Evolutionary conservation across 2,797 vertebrate genomes (phyloP), one percentile per base, ranked within the genome.

Genomic region (Falco concolor): DNA sequence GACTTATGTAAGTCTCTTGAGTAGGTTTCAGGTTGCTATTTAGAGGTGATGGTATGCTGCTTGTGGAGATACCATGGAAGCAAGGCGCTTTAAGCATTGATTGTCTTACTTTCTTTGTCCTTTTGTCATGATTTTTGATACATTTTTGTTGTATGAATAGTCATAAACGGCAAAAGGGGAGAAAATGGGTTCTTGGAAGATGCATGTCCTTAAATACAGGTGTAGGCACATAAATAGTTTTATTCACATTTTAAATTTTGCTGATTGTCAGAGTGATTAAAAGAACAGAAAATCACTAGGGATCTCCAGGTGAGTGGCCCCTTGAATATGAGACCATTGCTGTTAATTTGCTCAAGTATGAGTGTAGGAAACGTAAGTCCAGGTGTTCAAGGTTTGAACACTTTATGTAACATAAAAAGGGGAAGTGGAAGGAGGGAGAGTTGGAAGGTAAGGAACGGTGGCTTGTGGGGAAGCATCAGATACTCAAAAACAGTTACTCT

Each of bases 1-100:
- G 4, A 83, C 90, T 97, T 96, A 95, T 0, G 12, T 96, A 97
- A 96, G 86, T 72, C 73, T 93, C 84, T 89, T 95, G 90, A 96
- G 94, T 96, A 96, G 93, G 95, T 93, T 95, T 96, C 92, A 93
- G 69, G 75, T 95, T 97, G 90, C 96, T 96, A 93, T 96, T 96
- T 95, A 89, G 93, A 93, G 90, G 88, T 93, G 93, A 75, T 91
- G 91, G 92, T 90, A n/a, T 49, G 76, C 50, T 92, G 77, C 90
- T 92, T 64, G 57, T 84, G 82, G 70, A 92, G 82, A 78, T 83
- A 81, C 40, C 45, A 53, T 13, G 52, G 53, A 94, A 65, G 69
- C 61, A 93, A 84, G 47, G 47, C 95, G 61, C 42, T 89, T 60
- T 63, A 92, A 53, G 52, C 61, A 60, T 64, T 19, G 49, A 92